Conservation (phyloP, 1,140 invertebrate species). For the Zaprionus lachaisei region DNA sequence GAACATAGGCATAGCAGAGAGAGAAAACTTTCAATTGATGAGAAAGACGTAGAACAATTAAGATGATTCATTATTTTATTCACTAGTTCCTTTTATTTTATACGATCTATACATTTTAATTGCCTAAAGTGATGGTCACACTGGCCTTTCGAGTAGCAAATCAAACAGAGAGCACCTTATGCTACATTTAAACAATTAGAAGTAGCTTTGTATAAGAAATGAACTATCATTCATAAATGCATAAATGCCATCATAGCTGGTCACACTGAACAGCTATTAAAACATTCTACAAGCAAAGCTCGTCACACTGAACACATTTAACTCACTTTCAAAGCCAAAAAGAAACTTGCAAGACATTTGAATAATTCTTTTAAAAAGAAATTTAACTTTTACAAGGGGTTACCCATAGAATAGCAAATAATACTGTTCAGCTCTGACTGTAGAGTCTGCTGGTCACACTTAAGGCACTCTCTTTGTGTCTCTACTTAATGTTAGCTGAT, state of each 20-base stretch:
- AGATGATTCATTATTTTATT: no score
- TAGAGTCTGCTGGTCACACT: neutral
- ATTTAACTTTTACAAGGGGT: neutral
- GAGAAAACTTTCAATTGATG: neutral
- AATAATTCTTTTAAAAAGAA: neutral
- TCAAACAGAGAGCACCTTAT: no score
- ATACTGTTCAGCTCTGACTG: neutral
- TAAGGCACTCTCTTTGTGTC: neutral
- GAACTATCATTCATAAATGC: no score
- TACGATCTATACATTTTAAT: no score
- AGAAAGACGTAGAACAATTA: no score
- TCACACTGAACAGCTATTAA: neutral
- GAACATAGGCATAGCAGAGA: neutral
- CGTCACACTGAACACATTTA: neutral
- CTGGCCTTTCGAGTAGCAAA: no score
- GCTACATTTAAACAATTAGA: fast-evolving
- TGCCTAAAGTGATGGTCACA: no score
- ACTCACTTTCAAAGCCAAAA: neutral
- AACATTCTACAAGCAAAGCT: neutral
- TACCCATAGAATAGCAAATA: neutral
- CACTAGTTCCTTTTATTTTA: no score
- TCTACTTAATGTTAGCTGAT: neutral
- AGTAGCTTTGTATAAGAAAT: no score
- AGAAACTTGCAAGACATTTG: neutral
- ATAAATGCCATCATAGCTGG: neutral